Evolutionary conservation across 2,888 invertebrate species (phyloP), one percentile per base, ranked within the genome.

Genomic region (Drosophila cracens): DNA sequence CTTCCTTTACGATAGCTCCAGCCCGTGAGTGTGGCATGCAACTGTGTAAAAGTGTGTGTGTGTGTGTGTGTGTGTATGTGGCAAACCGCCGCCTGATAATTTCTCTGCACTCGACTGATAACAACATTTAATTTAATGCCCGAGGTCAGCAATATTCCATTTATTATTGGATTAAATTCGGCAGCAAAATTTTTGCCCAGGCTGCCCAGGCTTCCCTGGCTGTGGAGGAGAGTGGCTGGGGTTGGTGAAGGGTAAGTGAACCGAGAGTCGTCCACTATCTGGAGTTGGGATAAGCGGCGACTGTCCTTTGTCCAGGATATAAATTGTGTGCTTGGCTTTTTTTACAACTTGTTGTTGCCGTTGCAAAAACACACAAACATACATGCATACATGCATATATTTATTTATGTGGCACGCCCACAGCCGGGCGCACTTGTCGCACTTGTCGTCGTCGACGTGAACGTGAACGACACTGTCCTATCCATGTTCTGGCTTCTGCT

Each of bases 41-140:
- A 34, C 57, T 52, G 13, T 11, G 52, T 54, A 11, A 21, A 40
- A 51, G 36, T 58, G 18, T 63, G 36, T 61, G 29, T 38, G 60
- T 40, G 56, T 53, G 70, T 74, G 74, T 73, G 52, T 71, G 70
- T 65, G 73, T 76, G 79, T 71, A 76, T 69, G 68, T 68, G 65
- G 67, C 61, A 71, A 78, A 71, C 78, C 81, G 77, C 81, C 72
- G 70, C 67, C 79, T 92, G 93, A 93, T 93, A 92, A 93, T 93
- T 92, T 92, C 85, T 92, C 93, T 93, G 93, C 93, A 92, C 90
- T 90, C 91, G 89, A 85, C 93, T 92, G 93, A 93, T 93, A 93
- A 93, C 93, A 93, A 92, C 93, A 92, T 93, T 93, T 93, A 93
- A 93, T 93, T 93, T 93, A 93, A 93, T 93, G 93, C 93, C 93